Evolutionary conservation across 2,888 invertebrate species (phyloP).

Genomic region (Gastracanthus pulcherrimus): DNA sequence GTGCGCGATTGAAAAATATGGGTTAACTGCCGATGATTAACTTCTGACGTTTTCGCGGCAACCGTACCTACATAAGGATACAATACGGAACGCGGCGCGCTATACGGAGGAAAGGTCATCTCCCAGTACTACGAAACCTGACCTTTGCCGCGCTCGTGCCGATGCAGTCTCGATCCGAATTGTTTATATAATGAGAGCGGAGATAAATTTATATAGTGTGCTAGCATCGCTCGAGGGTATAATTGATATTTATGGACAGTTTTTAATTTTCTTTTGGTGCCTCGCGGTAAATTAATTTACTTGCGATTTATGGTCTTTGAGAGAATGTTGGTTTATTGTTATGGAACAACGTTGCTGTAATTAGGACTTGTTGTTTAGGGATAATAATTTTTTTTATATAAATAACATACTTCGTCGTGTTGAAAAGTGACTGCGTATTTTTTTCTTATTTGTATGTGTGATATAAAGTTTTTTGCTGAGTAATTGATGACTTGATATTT

Average conservation of each 20-base stretch:
- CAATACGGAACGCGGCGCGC: no score
- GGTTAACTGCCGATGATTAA: constrained; percentile 38
- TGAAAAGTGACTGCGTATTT: no score
- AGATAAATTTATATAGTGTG: not conserved
- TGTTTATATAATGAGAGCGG: not conserved
- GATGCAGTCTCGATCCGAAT: no score
- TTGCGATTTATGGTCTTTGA: not conserved
- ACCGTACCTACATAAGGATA: not conserved
- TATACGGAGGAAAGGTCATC: not conserved
- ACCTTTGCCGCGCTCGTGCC: no score
- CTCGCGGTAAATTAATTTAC: not conserved
- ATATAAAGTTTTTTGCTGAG: no score
- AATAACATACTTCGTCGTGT: no score
- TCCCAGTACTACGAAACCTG: no score
- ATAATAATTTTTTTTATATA: no score
- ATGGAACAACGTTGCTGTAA: not conserved
- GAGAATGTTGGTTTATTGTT: not conserved
- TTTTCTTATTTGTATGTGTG: no score
- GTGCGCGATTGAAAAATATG: constrained; percentile 21
- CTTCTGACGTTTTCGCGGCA: not conserved
- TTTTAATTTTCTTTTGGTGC: not conserved
- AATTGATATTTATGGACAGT: not conserved
- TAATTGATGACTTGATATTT: no score
- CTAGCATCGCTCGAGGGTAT: no score
- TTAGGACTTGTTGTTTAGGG: not conserved